These are phyloP conservation scores for Salpingus planirostris DNA, from an alignment of 2,888 invertebrate genomes.

Conservation along the genomic window DNA sequence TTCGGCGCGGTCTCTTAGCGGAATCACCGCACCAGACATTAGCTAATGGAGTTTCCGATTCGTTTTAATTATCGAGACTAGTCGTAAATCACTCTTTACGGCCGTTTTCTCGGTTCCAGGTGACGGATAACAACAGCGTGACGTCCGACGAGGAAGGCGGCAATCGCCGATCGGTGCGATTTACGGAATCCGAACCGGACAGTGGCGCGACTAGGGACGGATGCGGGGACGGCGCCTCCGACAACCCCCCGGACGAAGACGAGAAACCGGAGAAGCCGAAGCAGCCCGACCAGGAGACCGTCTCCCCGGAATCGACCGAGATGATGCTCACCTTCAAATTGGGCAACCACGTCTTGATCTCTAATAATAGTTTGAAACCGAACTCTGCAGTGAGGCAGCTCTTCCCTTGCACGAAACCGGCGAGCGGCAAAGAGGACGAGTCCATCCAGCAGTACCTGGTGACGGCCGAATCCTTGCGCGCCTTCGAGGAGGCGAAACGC, in stretches of 20 bases:
- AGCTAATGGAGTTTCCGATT: too few relatives aligned
- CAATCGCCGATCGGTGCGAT: constrained; percentile 56
- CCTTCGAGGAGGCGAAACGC: constrained; percentile 57
- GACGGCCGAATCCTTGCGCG: constrained; percentile 67
- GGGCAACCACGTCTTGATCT: constrained; percentile 46
- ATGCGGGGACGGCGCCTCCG: constrained; percentile 41
- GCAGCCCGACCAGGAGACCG: constrained; percentile 16
- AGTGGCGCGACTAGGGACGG: constrained; percentile 32
- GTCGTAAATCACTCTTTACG: too few relatives aligned
- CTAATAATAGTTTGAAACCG: constrained; percentile 52
- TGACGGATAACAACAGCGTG: constrained; percentile 25
- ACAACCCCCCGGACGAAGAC: constrained; percentile 32
- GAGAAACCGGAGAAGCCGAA: constrained; percentile 13
- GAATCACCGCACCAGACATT: too few relatives aligned
- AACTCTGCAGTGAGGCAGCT: constrained; percentile 80
- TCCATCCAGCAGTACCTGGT: constrained; percentile 45
- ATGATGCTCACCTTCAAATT: constrained; percentile 50
- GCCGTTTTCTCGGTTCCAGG: neutral
- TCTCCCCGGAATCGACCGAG: constrained; percentile 41
- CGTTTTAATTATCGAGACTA: too few relatives aligned
- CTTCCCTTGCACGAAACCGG: constrained; percentile 64
- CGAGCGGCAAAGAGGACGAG: constrained; percentile 30
- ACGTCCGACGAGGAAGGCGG: constrained; percentile 50
- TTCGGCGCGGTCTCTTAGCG: too few relatives aligned
- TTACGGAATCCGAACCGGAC: constrained; percentile 46